A percentile compares a stretch with the other conserved stretches of the same genome.
Conservation (phyloP, 2,888 invertebrate species). For the Eristalis arbustorum region DNA sequence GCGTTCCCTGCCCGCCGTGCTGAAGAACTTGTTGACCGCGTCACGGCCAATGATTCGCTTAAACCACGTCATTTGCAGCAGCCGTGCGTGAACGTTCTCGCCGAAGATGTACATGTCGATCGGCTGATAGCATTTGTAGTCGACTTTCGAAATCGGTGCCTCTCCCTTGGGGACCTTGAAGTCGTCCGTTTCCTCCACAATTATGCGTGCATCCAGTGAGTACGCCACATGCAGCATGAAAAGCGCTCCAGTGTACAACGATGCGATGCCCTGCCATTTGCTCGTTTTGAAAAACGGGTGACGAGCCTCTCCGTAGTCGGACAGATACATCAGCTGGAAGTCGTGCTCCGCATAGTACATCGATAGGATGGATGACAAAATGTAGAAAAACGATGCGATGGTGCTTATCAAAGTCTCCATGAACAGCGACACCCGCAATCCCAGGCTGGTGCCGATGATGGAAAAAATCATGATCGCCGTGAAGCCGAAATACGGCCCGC, state of each 20-base stretch:
- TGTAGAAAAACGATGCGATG: background rate
- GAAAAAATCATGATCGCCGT: background rate
- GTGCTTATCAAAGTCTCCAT: background rate
- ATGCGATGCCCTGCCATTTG: background rate
- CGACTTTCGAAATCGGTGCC: background rate
- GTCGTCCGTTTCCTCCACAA: background rate
- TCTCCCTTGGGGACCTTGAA: background rate
- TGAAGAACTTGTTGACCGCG: background rate
- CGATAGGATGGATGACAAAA: background rate
- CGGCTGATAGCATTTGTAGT: background rate
- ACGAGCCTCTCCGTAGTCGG: background rate
- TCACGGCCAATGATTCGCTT: background rate
- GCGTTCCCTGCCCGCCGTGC: background rate
- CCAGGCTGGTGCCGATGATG: background rate
- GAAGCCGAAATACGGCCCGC: background rate
- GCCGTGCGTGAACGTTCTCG: background rate
- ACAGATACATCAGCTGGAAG: background rate
- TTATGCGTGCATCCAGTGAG: background rate
- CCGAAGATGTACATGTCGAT: background rate
- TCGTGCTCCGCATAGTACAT: background rate
- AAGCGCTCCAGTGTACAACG: background rate
- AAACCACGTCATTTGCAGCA: background rate
- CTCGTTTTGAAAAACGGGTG: background rate
- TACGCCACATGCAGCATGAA: background rate
- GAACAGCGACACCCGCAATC: background rate